Evolutionary conservation across 2,888 invertebrate genomes (phyloP), one percentile per base, ranked within the genome.

Genomic region (Drosophila suboccidentalis): DNA sequence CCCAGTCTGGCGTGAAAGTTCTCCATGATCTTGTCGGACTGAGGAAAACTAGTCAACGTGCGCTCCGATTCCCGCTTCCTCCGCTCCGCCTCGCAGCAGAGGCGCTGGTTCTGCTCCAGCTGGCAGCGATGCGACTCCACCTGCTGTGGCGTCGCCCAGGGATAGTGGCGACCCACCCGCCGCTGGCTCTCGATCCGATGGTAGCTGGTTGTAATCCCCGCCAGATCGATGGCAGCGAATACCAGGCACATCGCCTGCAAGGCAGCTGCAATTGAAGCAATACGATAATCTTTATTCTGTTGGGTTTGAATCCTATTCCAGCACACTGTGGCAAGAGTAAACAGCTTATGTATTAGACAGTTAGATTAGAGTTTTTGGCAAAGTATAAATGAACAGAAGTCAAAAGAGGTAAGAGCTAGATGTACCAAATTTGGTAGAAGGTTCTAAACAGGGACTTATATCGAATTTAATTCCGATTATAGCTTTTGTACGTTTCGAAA

Each of bases 131-230:
- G 85, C 2, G 71, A 60, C 34, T 88, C 76, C 32, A 91, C 81
- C 74, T 93, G 92, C n/a, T 92, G 90, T 3, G 91, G 87, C 51
- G 93, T 93, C 22, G 94, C 94, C 97, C 97, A 97, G 2, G 96
- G 96, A 91, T 96, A 95, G 87, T 94, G 94, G 50, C 95, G 94
- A 0, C 96, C 96, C 57, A 95, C 94, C 36, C 95, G 89, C 84
- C 96, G 95, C 92, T 97, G 96, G 76, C 96, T 95, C 92, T 96
- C 96, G 89, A 96, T 96, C 88, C 96, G 94, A 92, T 96, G 95
- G 87, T 95, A 97, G 26, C 94, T 93, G 29, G 95, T 94, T 15
- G 96, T 96, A 41, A 95, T 95, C 61, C 95, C 94, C 0, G 96
- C 95, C 93, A 96, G 93, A 87, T 96, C 94, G 29, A 95, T 93